A percentile compares a stretch with the other conserved stretches of the same genome.
Conservation (phyloP, 2,888 invertebrate genomes). For the Psylliodes chrysocephalus region DNA sequence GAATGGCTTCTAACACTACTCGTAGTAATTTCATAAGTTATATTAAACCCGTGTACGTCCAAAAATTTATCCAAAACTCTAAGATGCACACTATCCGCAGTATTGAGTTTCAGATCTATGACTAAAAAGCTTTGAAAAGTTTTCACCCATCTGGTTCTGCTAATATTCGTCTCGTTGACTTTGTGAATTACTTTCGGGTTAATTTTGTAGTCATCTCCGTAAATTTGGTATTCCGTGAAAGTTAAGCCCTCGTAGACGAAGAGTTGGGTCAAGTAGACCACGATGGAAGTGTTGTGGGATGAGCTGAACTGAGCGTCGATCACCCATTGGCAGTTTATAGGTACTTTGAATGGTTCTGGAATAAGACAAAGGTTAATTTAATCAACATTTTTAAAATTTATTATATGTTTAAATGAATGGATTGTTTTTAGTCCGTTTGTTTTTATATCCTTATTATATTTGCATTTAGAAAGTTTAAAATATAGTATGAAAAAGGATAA, state of each 20-base stretch:
- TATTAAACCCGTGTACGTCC: slow-evolving; percentile 91
- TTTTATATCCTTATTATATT: too few relatives aligned
- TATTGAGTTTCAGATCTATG: slow-evolving; percentile 78
- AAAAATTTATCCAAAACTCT: slow-evolving; percentile 83
- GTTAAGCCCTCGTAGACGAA: slow-evolving; percentile 77
- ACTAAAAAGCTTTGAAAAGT: slow-evolving; percentile 80
- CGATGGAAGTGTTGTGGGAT: slow-evolving; percentile 74
- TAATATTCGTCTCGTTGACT: slow-evolving; percentile 77
- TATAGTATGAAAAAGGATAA: too few relatives aligned
- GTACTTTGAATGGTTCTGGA: slow-evolving; percentile 86
- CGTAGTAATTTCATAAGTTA: slow-evolving; percentile 86
- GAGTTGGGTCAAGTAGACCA: slow-evolving; percentile 88
- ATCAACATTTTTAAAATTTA: too few relatives aligned
- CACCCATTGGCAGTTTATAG: slow-evolving; percentile 86
- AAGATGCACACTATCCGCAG: slow-evolving; percentile 83
- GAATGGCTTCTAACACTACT: slow-evolving; percentile 68
- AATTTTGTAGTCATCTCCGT: slow-evolving; percentile 54
- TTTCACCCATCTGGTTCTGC: slow-evolving; percentile 72
- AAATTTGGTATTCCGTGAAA: slow-evolving; percentile 56
- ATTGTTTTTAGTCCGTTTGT: too few relatives aligned
- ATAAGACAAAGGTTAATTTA: too few relatives aligned
- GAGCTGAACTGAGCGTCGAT: slow-evolving; percentile 76
- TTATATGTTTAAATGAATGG: too few relatives aligned
- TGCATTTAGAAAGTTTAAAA: too few relatives aligned
- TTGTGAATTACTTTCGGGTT: slow-evolving; percentile 72